Conservation (phyloP, 2,797 vertebrate genomes). For the Trematomus bernacchii region DNA sequence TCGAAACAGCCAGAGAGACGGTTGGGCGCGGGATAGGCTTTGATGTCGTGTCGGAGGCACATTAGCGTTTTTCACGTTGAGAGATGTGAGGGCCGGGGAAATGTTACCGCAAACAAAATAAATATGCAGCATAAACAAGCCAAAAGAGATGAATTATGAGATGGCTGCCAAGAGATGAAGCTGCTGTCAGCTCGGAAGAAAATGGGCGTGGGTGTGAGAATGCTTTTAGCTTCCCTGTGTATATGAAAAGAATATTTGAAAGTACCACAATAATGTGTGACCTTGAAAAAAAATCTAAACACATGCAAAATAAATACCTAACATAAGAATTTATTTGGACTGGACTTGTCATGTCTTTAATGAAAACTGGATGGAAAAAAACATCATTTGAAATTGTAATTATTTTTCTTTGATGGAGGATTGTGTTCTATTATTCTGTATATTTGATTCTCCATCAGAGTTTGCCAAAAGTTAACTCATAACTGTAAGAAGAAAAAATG, state of each 20-base stretch:
- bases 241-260: background rate
- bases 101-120: conserved; percentile 55
- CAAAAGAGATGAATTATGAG: conserved; percentile 46
- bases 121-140: conserved; percentile 57
- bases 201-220: conserved; percentile 7
- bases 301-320: background rate
- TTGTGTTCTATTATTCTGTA: background rate
- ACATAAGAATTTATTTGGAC: background rate
- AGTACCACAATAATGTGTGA: background rate
- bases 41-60: conserved; percentile 48
- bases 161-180: conserved; percentile 27
- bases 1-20: conserved; percentile 30
- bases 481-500: conserved; percentile 1
- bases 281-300: conserved; percentile 1
- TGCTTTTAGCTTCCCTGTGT: conserved; percentile 7
- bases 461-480: conserved; percentile 1
- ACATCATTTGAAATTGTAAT: no score
- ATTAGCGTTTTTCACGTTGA: conserved; percentile 51
- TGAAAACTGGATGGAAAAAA: background rate
- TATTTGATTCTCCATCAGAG: background rate
- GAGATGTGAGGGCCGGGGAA: conserved; percentile 51
- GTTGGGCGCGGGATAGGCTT: conserved; percentile 38
- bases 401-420: background rate
- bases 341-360: background rate
- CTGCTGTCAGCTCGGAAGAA: conserved; percentile 36